Evolutionary conservation across 2,113 vertebrate species (phyloP), one percentile per base, ranked within the genome.

Genomic region (Gallinago jamesoni): DNA sequence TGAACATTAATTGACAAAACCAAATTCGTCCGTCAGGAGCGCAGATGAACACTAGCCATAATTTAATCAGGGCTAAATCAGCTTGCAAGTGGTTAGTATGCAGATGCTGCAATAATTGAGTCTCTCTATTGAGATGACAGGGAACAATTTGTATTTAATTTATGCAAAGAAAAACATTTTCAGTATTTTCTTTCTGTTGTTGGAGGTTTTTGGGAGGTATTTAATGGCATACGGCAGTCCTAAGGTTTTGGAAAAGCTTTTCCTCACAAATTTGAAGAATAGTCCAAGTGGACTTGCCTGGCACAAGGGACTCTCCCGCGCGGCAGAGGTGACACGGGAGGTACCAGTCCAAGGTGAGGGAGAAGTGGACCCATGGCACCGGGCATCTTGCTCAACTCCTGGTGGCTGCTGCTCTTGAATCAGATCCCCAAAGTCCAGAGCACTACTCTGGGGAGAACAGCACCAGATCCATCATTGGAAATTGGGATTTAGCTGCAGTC

Each of bases 41-140:
- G 39, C 82, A 92, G 80, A 96, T 62, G 79, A 95, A 80, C 72
- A 33, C n/a, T 57, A 47, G 69, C 80, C 69, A 1, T 88, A 94
- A 93, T 66, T 94, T 70, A 96, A 97, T 90, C 84, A 92, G 73
- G 81, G 92, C 55, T 55, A 94, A 92, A 94, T 78, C 93, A 92
- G 93, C 45, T 78, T 50, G 62, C 48, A 81, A 78, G 75, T 8
- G 48, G 37, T 81, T 76, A 6, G 7, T 24, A 17, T 30, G 39
- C 90, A 96, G 93, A 93, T n/a, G 85, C 80, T 89, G 39, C 25
- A 59, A 87, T 93, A 84, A 85, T 7, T 33, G 69, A 45, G 37
- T 69, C 57, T 83, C 47, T n/a, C 37, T 55, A 8, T 22, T 11
- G 80, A 93, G 79, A 60, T 63, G 60, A 74, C 33, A 37, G 59